phyloP scores from a whole-genome alignment of 2,113 vertebrate genomes.

The Scomber japonicus region DNA sequence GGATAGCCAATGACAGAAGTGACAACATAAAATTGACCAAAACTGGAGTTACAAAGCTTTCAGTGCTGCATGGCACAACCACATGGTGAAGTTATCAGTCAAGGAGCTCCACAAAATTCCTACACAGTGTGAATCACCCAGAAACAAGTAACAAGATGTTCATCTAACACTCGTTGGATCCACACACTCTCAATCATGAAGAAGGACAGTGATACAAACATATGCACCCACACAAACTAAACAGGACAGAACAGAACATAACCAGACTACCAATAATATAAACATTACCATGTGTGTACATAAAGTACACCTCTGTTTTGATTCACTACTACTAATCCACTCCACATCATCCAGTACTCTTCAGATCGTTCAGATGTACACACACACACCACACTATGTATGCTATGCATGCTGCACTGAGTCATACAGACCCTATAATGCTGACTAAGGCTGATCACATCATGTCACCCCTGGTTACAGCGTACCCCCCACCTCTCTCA shows the following conservation, averaged over 20 bases:
- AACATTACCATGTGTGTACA: slow-evolving; percentile 39
- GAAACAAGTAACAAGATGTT: not conserved
- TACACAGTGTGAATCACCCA: slow-evolving; percentile 13
- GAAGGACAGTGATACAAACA: slow-evolving; percentile 19
- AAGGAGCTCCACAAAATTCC: not conserved
- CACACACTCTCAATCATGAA: slow-evolving; percentile 27
- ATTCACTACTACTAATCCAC: slow-evolving; percentile 12
- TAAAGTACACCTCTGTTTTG: slow-evolving; percentile 19
- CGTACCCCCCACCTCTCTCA: slow-evolving; percentile 44
- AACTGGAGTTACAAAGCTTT: not conserved
- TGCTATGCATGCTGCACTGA: slow-evolving; percentile 64
- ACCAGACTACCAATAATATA: slow-evolving; percentile 37
- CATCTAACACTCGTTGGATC: slow-evolving; percentile 18
- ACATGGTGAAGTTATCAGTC: slow-evolving; percentile 1
- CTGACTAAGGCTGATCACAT: slow-evolving; percentile 76
- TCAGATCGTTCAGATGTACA: not conserved
- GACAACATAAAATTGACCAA: not conserved
- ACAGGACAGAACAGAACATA: slow-evolving; percentile 29
- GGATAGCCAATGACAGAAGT: not conserved
- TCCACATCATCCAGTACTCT: slow-evolving; percentile 8
- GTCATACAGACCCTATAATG: slow-evolving; percentile 59
- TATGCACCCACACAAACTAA: slow-evolving; percentile 38
- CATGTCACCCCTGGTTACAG: slow-evolving; percentile 59
- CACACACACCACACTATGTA: slow-evolving; percentile 15
- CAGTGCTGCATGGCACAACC: not conserved